Percentiles rank a stretch among this genome's conserved stretches.
Evolutionary conservation across 2,113 vertebrate species (phyloP).

Genomic region (Sula dactylatra): DNA sequence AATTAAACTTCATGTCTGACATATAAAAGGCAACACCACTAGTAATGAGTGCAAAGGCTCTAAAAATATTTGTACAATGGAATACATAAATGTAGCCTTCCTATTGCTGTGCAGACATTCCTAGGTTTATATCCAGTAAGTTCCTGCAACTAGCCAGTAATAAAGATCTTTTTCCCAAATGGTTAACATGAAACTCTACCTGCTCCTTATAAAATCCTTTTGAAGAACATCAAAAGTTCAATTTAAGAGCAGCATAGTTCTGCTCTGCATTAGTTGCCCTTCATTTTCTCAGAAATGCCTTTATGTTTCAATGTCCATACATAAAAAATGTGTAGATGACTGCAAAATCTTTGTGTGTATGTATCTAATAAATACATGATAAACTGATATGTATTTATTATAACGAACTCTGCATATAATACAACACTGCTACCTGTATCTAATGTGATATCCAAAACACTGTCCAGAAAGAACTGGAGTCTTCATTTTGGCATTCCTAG

Average conservation of each 20-base stretch:
- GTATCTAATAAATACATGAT: background rate
- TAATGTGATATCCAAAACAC: background rate
- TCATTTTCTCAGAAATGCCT: background rate
- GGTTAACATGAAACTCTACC: constrained; percentile 14
- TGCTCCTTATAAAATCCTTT: constrained; percentile 24
- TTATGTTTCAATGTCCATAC: background rate
- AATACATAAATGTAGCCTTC: background rate
- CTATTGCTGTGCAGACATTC: background rate
- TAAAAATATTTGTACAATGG: background rate
- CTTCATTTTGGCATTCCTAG: background rate
- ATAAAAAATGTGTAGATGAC: background rate
- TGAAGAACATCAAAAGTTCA: constrained; percentile 31
- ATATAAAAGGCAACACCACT: background rate
- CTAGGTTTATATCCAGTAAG: background rate
- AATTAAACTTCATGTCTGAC: background rate
- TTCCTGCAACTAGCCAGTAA: background rate
- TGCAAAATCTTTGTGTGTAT: background rate
- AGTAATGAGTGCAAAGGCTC: background rate
- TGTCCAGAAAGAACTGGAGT: background rate
- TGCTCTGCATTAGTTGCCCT: background rate
- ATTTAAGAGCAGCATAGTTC: background rate
- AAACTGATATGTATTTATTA: background rate
- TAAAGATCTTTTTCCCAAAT: constrained; percentile 20
- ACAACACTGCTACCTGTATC: background rate
- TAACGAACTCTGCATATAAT: background rate